A percentile compares a stretch with the other conserved stretches of the same genome.
Conservation (phyloP, 2,797 vertebrate genomes). For the Poeciliopsis infans region DNA sequence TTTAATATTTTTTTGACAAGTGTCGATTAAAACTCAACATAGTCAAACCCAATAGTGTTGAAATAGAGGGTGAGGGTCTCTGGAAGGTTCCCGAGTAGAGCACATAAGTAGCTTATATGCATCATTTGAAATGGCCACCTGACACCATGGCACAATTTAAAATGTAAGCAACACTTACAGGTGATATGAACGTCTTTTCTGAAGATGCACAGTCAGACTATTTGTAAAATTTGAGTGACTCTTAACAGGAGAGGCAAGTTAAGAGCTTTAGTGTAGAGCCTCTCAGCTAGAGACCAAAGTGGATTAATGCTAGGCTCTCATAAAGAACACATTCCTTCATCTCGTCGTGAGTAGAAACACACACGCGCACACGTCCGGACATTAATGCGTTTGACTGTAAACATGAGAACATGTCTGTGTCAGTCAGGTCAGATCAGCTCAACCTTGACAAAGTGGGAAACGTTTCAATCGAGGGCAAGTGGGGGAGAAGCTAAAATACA, state of each 20-base stretch:
- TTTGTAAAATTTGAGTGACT: slow-evolving; percentile 53
- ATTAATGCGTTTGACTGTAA: neutral
- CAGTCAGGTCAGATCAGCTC: slow-evolving; percentile 38
- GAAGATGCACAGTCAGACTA: slow-evolving; percentile 45
- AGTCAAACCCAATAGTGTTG: neutral
- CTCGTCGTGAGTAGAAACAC: neutral
- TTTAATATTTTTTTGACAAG: too few species aligned
- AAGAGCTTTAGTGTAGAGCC: slow-evolving; percentile 39
- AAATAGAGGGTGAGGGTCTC: slow-evolving; percentile 24
- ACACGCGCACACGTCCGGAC: neutral
- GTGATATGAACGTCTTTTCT: slow-evolving; percentile 39
- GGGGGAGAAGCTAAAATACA: slow-evolving; percentile 49
- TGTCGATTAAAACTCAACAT: neutral
- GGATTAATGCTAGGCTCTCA: slow-evolving; percentile 58
- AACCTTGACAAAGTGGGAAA: slow-evolving; percentile 60
- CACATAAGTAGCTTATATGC: slow-evolving; percentile 45
- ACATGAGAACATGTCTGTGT: slow-evolving; percentile 3
- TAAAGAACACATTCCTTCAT: slow-evolving; percentile 40
- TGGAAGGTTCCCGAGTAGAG: slow-evolving; percentile 41
- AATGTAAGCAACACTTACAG: slow-evolving; percentile 7
- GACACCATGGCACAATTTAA: slow-evolving; percentile 39
- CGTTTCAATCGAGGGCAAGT: slow-evolving; percentile 34
- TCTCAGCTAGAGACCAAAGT: slow-evolving; percentile 53
- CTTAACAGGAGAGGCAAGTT: slow-evolving; percentile 34
- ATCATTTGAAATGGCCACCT: slow-evolving; percentile 31